A percentile compares a stretch with the other conserved stretches of the same genome.
Evolutionary conservation across 2,888 invertebrate species (phyloP).

Genomic region (Pammene aurita): DNA sequence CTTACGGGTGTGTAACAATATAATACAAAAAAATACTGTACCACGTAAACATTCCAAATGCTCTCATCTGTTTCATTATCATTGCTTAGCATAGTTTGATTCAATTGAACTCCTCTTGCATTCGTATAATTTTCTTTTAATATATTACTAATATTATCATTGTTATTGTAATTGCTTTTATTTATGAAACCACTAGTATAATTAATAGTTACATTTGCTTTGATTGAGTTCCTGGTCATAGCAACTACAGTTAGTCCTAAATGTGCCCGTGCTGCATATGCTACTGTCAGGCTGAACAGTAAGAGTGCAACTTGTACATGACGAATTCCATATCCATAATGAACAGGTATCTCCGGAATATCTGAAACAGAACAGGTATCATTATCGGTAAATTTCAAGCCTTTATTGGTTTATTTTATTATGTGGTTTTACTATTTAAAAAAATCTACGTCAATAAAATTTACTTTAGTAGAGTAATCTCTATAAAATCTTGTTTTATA

Average conservation of each 20-base stretch:
- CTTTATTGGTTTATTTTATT: no score
- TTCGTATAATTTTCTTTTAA: not conserved
- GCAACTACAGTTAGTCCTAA: constrained; percentile 31
- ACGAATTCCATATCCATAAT: constrained; percentile 28
- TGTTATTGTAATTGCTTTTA: not conserved
- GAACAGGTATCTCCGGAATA: not conserved
- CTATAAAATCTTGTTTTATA: no score
- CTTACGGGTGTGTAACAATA: no score
- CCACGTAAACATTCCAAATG: constrained; percentile 33
- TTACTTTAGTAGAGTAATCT: no score
- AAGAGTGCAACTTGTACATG: constrained; percentile 26
- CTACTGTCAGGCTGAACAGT: constrained; percentile 22
- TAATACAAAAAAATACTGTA: not conserved
- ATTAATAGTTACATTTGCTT: not conserved
- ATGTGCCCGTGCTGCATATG: constrained; percentile 26
- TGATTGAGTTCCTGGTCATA: constrained; percentile 12
- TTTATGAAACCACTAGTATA: not conserved
- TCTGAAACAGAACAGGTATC: constrained; percentile 19
- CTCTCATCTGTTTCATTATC: not conserved
- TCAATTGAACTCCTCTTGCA: not conserved
- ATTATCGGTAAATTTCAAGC: not conserved
- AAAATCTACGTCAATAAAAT: no score
- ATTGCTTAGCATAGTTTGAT: not conserved
- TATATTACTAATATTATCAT: not conserved
- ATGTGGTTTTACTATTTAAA: no score